Evolutionary conservation across 2,797 vertebrate genomes (phyloP), one percentile per base, ranked within the genome.

Genomic region (Vipera latastei): DNA sequence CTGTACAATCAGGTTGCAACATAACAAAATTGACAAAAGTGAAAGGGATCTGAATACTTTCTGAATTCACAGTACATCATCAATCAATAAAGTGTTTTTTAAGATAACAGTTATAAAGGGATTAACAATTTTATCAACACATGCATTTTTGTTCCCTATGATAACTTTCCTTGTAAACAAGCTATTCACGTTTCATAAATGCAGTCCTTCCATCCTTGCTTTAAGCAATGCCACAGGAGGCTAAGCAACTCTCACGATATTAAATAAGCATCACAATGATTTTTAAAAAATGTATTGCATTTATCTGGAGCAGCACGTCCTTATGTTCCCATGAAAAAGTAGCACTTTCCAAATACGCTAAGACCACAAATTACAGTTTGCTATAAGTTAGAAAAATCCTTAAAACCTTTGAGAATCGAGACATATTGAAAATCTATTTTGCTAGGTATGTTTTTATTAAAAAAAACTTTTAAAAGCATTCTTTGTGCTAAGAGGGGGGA

Each of bases 401-500:
- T 88, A 95, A 97, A 95, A 94, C 91, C n/a, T 93, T 89, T 91
- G 91, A 95, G 90, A 91, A 96, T 96, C 87, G 96, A 95, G 90
- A 95, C 87, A 95, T 85, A 89, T 73, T 92, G 95, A 96, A 97
- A 95, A 96, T 91, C 94, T 38, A 97, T 95, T 96, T 95, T 95
- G n/a, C 89, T 90, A 90, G 44, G 88, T 95, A 92, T 91, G 95
- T 93, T 94, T 26, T 78, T 78, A 78, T 78, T 78, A 6, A 59
- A 83, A 55, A 91, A 22, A 73, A 95, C 63, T 92, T 87, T 93
- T 96, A 94, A 96, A 96, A 96, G 55, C 65, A 95, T 94, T 91
- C 63, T 94, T 96, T 96, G 94, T 91, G 89, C 89, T 92, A 96
- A 96, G 18, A 93, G 38, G 87, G 93, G 14, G 48, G 96, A 97